Evolutionary conservation across 1,140 invertebrate genomes (phyloP).

Genomic region (Charaxes varanes): DNA sequence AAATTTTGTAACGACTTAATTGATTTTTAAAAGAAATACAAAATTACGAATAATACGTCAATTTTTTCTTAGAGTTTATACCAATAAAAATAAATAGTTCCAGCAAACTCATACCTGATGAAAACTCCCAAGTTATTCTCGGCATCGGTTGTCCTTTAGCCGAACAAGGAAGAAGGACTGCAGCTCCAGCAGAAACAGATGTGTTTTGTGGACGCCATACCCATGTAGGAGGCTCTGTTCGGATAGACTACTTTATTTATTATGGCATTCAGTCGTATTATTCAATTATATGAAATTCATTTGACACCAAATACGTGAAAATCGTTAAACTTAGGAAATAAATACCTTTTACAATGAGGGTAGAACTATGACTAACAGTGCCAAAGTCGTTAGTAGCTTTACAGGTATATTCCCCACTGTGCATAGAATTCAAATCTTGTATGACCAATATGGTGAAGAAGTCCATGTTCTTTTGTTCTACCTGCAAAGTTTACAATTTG

Average conservation of each 20-base stretch:
- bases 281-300: constrained; percentile 4
- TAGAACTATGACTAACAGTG: constrained; percentile 81
- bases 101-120: constrained; percentile 40
- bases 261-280: constrained; percentile 39
- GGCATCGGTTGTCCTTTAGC: constrained; percentile 61
- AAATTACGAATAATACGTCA: no score
- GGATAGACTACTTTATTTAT: constrained; percentile 60
- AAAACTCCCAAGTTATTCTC: constrained; percentile 62
- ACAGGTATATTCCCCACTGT: constrained; percentile 87
- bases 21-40: no score
- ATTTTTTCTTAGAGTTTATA: no score
- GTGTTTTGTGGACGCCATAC: constrained; percentile 64
- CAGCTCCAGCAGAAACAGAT: constrained; percentile 59
- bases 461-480: constrained; percentile 68
- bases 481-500: constrained; percentile 26
- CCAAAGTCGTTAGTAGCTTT: constrained; percentile 84
- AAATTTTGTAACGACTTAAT: no score
- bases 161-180: constrained; percentile 56
- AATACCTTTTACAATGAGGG: constrained; percentile 87
- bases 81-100: no score
- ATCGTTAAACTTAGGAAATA: constrained; percentile 14
- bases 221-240: constrained; percentile 58
- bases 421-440: constrained; percentile 83
- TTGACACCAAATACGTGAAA: not conserved
- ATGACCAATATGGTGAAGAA: constrained; percentile 81